Conservation (phyloP, 2,888 invertebrate species). For the Stegana nigrithorax region DNA sequence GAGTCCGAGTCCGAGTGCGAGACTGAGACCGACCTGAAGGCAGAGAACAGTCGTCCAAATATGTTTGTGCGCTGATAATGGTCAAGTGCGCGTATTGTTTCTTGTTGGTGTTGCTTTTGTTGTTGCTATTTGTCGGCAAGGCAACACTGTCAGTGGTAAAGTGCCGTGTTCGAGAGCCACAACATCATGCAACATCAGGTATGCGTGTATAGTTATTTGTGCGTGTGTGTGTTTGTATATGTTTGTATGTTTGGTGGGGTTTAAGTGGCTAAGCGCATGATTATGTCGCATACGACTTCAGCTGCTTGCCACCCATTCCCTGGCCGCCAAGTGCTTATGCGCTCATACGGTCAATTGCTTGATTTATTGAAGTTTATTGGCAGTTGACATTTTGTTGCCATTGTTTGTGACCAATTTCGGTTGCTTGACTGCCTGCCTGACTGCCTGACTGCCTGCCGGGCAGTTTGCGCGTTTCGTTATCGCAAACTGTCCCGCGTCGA, state of each 20-base stretch:
- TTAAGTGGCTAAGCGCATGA: not conserved
- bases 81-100: too few species aligned
- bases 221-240: too few species aligned
- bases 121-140: too few species aligned
- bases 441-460: not conserved
- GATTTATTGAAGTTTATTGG: slow-evolving; percentile 58
- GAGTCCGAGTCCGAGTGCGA: too few species aligned
- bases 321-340: not conserved
- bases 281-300: not conserved
- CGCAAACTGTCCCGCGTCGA: too few species aligned
- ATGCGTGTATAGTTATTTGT: too few species aligned
- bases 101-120: too few species aligned
- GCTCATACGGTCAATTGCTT: slow-evolving; percentile 46
- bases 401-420: slow-evolving; percentile 49
- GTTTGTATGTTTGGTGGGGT: too few species aligned
- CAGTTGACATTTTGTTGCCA: slow-evolving; percentile 50
- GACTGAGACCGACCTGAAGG: not conserved
- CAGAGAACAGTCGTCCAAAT: not conserved
- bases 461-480: not conserved
- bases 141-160: too few species aligned
- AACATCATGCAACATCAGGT: too few species aligned
- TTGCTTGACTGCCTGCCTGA: not conserved
- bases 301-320: too few species aligned
- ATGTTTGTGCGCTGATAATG: not conserved
- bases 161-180: too few species aligned